A percentile compares a stretch with the other conserved stretches of the same genome.
phyloP scores from a whole-genome alignment of 2,113 vertebrate species.

The Macrotus californicus region DNA sequence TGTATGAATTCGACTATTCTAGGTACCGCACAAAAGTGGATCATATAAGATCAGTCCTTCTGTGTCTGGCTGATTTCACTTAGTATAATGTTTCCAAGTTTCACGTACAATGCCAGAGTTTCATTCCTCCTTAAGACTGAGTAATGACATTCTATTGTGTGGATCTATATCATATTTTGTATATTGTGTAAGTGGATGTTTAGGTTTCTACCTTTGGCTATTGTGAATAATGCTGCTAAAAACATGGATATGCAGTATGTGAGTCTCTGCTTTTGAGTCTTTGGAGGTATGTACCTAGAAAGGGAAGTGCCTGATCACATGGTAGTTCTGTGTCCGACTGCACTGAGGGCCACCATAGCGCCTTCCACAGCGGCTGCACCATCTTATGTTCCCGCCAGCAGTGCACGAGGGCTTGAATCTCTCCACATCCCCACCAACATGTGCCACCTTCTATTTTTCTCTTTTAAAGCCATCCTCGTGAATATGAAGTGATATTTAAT shows the following conservation, averaged over 20 bases:
- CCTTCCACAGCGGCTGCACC: background rate
- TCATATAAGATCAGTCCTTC: background rate
- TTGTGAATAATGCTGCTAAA: background rate
- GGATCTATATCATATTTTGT: background rate
- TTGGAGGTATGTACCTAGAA: background rate
- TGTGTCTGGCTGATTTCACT: background rate
- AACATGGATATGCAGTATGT: background rate
- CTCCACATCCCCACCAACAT: background rate
- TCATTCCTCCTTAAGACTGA: background rate
- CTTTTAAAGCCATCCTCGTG: background rate
- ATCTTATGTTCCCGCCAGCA: background rate
- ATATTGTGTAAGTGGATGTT: background rate
- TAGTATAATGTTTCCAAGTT: background rate
- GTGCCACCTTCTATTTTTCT: background rate
- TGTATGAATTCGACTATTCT: background rate
- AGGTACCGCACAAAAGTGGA: background rate
- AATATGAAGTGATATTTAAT: background rate
- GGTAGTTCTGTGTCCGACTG: background rate
- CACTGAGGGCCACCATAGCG: background rate
- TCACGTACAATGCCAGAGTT: background rate
- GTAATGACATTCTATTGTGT: background rate
- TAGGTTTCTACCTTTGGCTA: background rate
- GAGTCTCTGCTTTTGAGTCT: background rate
- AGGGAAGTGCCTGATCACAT: background rate
- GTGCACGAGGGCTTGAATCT: background rate